These are phyloP conservation scores for Liopterus haemorrhoidalis DNA, from an alignment of 2,888 invertebrate genomes.

Conservation along the genomic window DNA sequence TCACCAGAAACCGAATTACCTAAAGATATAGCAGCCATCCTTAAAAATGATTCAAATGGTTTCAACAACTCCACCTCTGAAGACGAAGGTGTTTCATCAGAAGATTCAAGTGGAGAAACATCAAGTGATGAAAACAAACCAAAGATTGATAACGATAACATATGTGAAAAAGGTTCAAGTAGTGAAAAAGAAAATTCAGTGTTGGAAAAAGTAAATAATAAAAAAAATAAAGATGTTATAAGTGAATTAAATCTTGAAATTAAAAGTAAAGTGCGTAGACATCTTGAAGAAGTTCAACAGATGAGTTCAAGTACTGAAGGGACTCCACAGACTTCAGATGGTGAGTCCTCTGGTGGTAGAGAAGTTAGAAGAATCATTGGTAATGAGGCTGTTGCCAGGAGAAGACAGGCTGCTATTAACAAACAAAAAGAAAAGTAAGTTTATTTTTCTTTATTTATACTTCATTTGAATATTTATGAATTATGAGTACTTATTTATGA, in stretches of 20 bases:
- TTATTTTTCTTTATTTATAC: conserved; percentile 17
- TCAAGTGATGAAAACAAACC: conserved; percentile 28
- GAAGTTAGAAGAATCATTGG: conserved; percentile 58
- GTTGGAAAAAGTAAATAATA: conserved; percentile 15
- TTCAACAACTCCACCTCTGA: conserved; percentile 36
- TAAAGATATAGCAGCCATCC: conserved; percentile 30
- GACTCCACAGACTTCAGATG: conserved; percentile 45
- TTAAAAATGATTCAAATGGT: conserved; percentile 26
- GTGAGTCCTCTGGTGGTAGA: conserved; percentile 60
- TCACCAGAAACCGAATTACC: conserved; percentile 10
- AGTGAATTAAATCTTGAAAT: conserved; percentile 12
- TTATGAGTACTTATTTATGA: conserved; percentile 8
- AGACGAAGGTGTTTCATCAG: conserved; percentile 45
- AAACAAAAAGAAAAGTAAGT: conserved; percentile 50
- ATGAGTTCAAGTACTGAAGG: conserved; percentile 20
- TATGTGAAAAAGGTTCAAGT: conserved; percentile 12
- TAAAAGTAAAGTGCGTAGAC: conserved; percentile 15
- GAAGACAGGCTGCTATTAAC: conserved; percentile 41
- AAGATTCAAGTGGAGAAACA: conserved; percentile 42
- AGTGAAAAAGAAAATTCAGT: conserved; percentile 14
- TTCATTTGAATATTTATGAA: conserved; percentile 25
- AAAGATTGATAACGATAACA: conserved; percentile 20
- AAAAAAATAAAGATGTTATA: conserved; percentile 6
- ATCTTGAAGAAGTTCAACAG: conserved; percentile 18
- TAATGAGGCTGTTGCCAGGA: conserved; percentile 46